Conservation (phyloP, 2,888 invertebrate genomes). For the Eulithis testata region DNA sequence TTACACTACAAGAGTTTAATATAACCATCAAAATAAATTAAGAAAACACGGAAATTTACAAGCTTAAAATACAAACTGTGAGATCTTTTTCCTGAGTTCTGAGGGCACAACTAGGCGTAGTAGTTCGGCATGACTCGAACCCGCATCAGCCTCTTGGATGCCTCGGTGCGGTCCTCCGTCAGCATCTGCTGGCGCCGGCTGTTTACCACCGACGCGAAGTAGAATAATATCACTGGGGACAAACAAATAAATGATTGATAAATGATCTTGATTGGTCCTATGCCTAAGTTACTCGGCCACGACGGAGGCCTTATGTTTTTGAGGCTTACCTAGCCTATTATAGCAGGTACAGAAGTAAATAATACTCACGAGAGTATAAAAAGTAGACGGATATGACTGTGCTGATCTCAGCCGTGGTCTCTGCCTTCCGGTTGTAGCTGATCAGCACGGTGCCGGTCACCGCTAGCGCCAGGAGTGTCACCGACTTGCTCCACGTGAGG, state of each 20-base stretch:
- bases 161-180: slow-evolving; percentile 50
- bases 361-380: slow-evolving; percentile 58
- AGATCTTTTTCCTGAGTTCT: slow-evolving; percentile 17
- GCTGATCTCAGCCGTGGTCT: slow-evolving; percentile 54
- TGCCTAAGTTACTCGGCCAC: too few relatives aligned
- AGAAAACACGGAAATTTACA: not conserved
- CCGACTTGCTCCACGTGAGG: slow-evolving; percentile 56
- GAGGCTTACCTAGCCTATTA: too few relatives aligned
- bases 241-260: not conserved
- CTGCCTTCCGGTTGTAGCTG: slow-evolving; percentile 43
- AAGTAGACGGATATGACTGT: slow-evolving; percentile 65
- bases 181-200: slow-evolving; percentile 63
- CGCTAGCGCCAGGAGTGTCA: slow-evolving; percentile 52
- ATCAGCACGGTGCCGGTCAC: slow-evolving; percentile 59
- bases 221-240: slow-evolving; percentile 59
- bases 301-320: too few relatives aligned
- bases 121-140: slow-evolving; percentile 49
- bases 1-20: too few relatives aligned
- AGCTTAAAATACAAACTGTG: slow-evolving; percentile 4
- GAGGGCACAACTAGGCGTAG: slow-evolving; percentile 40
- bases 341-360: not conserved
- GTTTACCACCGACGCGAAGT: slow-evolving; percentile 64
- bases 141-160: slow-evolving; percentile 52
- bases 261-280: too few relatives aligned
- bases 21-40: too few relatives aligned